Base-by-base conservation (phyloP, 2,797 vertebrate genomes). In the Pelodytes ibericus region DNA sequence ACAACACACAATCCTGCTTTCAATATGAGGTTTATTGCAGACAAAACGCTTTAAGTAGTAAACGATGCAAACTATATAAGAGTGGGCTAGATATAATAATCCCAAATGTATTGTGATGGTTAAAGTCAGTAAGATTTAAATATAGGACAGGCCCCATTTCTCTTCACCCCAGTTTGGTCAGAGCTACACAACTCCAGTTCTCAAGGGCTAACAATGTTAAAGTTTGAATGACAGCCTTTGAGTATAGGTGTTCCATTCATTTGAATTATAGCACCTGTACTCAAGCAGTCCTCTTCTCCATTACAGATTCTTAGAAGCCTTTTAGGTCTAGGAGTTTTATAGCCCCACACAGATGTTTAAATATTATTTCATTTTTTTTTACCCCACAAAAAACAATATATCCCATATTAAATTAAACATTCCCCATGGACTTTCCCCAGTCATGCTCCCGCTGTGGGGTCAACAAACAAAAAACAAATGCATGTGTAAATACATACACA, bases 21-120 rank as follows among this genome's bases (percentile, higher is more conserved):
- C 18, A 65, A 73, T n/a, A 63, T 51, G 53, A 58, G 3, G 3
- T 73, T 72, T 73, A 73, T 73, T 73, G 47, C 29, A 41, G 44
- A 20, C 41, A 67, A 67, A 44, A 3, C 16, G 24, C 68, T 41
- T 71, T 41, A 41, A 71, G 33, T 16, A 71, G 18, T 22, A n/a
- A 22, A 24, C n/a, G n/a, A 53, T 53, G 49, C 22, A 53, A 53
- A 53, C 22, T 20, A 53, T 53, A 53, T 53, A 24, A 16, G 22
- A 44, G 15, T 44, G 41, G 41, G 18, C 10, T 16, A 10, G 13
- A 44, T 44, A 44, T 15, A 44, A 44, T 13, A 16, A 44, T 15
- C 41, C 10, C 41, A 44, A 9, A 44, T 16, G 13, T n/a, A n/a
- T 44, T 44, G 41, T 44, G 41, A 10, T 44, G n/a, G 41, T 44